phyloP scores from a whole-genome alignment of 2,888 invertebrate species.

The Nomada goodeniana region DNA sequence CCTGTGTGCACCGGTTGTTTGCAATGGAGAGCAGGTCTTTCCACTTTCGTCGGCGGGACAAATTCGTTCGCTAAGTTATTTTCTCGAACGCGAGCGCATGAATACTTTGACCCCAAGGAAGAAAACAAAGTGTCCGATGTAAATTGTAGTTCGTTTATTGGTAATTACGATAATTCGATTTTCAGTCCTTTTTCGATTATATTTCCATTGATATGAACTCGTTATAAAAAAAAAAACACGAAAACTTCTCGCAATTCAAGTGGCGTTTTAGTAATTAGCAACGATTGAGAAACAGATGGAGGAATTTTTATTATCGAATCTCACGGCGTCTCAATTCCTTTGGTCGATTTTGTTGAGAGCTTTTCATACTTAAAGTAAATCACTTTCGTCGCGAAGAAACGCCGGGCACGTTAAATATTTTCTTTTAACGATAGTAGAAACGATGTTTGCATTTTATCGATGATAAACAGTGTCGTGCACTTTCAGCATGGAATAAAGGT shows the following conservation, averaged over 20 bases:
- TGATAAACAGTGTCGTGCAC: neutral
- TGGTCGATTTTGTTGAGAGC: neutral
- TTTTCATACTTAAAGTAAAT: neutral
- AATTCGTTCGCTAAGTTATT: no score
- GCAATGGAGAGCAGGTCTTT: neutral
- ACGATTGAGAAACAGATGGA: no score
- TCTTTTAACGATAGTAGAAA: neutral
- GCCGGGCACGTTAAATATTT: neutral
- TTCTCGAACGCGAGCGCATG: slow-evolving; percentile 4
- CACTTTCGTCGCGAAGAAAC: neutral
- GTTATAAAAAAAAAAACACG: no score
- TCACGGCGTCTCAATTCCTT: no score
- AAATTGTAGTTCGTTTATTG: neutral
- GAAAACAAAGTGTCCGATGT: neutral
- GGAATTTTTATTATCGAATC: no score
- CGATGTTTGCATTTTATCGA: slow-evolving; percentile 1
- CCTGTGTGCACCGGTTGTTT: slow-evolving; percentile 10
- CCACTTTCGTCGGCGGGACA: no score
- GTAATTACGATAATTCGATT: slow-evolving; percentile 20
- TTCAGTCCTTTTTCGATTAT: neutral
- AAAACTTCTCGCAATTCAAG: no score
- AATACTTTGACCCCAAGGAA: neutral
- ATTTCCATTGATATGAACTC: neutral
- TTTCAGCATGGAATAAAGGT: neutral
- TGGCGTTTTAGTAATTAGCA: neutral